Evolutionary conservation across 2,113 vertebrate genomes (phyloP).

Genomic region (Lipophrys pholis): DNA sequence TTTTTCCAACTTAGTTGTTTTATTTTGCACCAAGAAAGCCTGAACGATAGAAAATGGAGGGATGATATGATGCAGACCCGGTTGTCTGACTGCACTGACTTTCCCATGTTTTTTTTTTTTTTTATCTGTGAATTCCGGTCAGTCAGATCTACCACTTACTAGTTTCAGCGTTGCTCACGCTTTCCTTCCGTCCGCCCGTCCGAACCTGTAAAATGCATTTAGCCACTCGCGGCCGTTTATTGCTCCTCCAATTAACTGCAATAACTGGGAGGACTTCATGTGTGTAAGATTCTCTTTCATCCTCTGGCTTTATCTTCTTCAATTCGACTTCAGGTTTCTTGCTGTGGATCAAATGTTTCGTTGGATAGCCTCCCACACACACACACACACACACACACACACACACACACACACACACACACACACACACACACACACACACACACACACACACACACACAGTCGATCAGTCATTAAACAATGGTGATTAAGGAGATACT

Average conservation of each 20-base stretch:
- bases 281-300: neutral
- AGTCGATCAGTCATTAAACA: too few relatives aligned
- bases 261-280: conserved; percentile 16
- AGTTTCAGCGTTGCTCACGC: conserved; percentile 26
- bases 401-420: neutral
- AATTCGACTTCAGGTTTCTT: neutral
- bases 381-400: neutral
- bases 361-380: conserved; percentile 4
- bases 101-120: neutral
- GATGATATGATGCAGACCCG: neutral
- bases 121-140: conserved; percentile 1
- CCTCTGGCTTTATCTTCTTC: neutral
- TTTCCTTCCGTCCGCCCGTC: conserved; percentile 8
- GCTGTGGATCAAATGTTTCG: neutral
- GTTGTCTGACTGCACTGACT: neutral
- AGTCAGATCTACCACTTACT: conserved; percentile 1
- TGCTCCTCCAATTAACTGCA: conserved; percentile 49
- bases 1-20: conserved; percentile 8
- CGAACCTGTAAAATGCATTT: conserved; percentile 52
- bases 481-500: too few relatives aligned
- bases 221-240: conserved; percentile 40
- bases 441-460: too few relatives aligned
- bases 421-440: neutral
- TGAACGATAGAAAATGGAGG: neutral
- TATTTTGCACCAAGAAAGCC: neutral